phyloP scores from a whole-genome alignment of 2,113 vertebrate genomes.

The Lycaon pictus region DNA sequence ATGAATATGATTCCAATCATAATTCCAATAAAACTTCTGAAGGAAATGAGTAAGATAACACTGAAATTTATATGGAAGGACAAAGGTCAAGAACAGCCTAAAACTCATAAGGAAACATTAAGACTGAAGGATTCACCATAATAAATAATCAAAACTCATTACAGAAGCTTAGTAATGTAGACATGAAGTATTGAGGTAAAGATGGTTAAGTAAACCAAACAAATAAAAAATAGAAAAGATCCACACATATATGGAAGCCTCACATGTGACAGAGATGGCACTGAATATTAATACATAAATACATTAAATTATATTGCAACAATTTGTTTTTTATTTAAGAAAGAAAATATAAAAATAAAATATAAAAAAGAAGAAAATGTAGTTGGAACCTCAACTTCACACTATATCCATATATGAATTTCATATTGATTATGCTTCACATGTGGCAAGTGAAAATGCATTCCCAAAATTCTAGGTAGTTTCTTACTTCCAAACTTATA shows the following conservation, averaged over 20 bases:
- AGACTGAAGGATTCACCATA: not conserved
- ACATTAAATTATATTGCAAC: not conserved
- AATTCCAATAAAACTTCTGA: constrained; percentile 25
- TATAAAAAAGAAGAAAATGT: not conserved
- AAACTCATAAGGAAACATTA: not conserved
- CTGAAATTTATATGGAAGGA: not conserved
- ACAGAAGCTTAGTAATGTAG: not conserved
- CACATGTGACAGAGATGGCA: not conserved
- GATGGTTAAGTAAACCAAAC: not conserved
- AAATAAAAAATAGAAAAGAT: not conserved
- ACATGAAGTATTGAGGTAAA: not conserved
- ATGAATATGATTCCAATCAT: not conserved
- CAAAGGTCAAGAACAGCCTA: not conserved
- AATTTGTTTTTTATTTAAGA: not conserved
- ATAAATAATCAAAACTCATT: not conserved
- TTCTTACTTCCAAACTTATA: constrained; percentile 5
- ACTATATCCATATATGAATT: not conserved
- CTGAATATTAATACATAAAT: not conserved
- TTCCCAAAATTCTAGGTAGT: constrained; percentile 31
- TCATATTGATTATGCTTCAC: not conserved
- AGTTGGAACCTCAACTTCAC: not conserved
- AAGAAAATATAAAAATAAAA: not conserved
- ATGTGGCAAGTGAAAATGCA: not conserved
- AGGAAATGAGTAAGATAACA: not conserved
- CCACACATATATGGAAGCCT: not conserved